These are phyloP conservation scores for Sthenelais limicola DNA, from an alignment of 2,888 invertebrate genomes.

Conservation along the genomic window DNA sequence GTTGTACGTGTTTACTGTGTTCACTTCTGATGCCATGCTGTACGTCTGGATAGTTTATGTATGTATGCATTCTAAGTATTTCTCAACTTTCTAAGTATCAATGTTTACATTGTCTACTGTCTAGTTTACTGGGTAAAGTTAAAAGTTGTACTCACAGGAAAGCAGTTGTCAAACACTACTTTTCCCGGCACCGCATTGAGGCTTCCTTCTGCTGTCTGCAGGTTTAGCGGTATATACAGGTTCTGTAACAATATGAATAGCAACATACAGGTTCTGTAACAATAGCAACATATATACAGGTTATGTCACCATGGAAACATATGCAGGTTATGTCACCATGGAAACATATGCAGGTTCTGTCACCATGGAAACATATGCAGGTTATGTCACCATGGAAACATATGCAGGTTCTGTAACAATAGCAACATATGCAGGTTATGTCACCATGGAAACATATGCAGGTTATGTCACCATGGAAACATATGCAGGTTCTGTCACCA, in stretches of 20 bases:
- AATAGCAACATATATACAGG: too few relatives aligned
- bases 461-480: too few relatives aligned
- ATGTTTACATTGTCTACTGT: not conserved
- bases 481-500: too few relatives aligned
- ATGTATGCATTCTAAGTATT: not conserved
- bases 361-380: too few relatives aligned
- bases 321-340: too few relatives aligned
- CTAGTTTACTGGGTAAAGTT: not conserved
- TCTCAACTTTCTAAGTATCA: not conserved
- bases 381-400: too few relatives aligned
- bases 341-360: too few relatives aligned
- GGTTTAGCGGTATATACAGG: conserved; percentile 81
- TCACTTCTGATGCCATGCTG: not conserved
- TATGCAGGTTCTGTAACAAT: too few relatives aligned
- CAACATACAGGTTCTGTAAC: too few relatives aligned
- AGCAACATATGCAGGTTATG: too few relatives aligned
- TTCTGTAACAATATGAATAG: conserved; percentile 58
- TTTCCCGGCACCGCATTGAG: conserved; percentile 80
- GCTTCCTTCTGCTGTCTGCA: conserved; percentile 83
- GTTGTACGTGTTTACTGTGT: not conserved
- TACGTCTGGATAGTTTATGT: not conserved
- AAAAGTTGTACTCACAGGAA: conserved; percentile 79
- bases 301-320: too few relatives aligned
- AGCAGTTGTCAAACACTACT: conserved; percentile 83
- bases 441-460: too few relatives aligned